Conservation (phyloP, 2,888 invertebrate species). For the Macrosiphum euphorbiae region DNA sequence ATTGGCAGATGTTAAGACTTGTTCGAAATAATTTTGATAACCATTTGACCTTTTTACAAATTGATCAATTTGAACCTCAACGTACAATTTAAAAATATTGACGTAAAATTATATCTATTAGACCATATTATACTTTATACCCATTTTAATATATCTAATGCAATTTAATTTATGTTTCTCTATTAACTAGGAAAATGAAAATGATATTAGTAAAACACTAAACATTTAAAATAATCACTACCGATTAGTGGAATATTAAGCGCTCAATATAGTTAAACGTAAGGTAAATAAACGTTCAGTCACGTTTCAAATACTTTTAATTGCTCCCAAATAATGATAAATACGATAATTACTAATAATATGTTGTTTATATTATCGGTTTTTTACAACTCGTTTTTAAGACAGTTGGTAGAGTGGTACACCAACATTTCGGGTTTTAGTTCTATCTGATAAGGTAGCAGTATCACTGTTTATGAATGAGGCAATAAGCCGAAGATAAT, state of each 20-base stretch:
- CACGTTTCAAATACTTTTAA: slow-evolving; percentile 6
- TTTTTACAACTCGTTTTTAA: neutral
- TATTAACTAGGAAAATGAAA: neutral
- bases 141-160: neutral
- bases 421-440: neutral
- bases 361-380: neutral
- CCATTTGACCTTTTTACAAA: slow-evolving; percentile 24
- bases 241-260: slow-evolving; percentile 27
- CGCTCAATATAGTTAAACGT: neutral
- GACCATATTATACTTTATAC: neutral
- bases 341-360: neutral
- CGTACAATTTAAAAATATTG: slow-evolving; percentile 13
- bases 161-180: slow-evolving; percentile 33
- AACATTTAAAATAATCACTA: slow-evolving; percentile 44
- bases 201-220: neutral
- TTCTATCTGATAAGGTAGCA: neutral
- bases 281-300: slow-evolving; percentile 2
- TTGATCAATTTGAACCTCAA: neutral
- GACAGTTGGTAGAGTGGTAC: neutral
- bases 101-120: neutral
- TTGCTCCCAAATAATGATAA: neutral
- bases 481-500: neutral
- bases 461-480: neutral
- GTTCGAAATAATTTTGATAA: slow-evolving; percentile 43
- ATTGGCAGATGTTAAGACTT: neutral